Conservation (phyloP, 1,140 invertebrate species). For the Lamellibrachia luymesi region DNA sequence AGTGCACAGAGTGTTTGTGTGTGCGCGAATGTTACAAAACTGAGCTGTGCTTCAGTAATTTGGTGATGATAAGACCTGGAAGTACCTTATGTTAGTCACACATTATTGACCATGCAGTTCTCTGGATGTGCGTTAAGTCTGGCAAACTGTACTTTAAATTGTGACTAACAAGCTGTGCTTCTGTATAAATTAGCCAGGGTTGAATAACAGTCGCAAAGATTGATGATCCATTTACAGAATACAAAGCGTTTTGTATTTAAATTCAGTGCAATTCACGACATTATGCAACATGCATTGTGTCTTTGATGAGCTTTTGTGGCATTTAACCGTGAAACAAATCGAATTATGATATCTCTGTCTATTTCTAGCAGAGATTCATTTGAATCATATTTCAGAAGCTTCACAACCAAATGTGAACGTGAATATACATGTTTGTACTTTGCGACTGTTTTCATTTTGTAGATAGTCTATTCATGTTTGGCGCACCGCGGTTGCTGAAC, state of each 20-base stretch:
- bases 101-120: background rate
- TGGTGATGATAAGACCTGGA: background rate
- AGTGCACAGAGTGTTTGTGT: background rate
- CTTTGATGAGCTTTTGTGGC: background rate
- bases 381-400: background rate
- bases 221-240: background rate
- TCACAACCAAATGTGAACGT: background rate
- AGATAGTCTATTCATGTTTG: background rate
- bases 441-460: background rate
- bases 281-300: background rate
- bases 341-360: background rate
- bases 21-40: background rate
- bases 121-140: background rate
- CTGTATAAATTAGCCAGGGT: background rate
- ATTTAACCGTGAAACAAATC: background rate
- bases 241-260: background rate
- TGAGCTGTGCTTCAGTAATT: background rate
- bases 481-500: background rate
- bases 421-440: background rate
- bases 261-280: background rate
- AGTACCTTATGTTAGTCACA: background rate
- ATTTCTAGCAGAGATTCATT: background rate
- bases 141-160: background rate
- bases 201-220: conserved; percentile 1
- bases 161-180: background rate